A percentile compares a stretch with the other conserved stretches of the same genome.
phyloP scores from a whole-genome alignment of 2,113 vertebrate species.

The Festucalex cinctus region DNA sequence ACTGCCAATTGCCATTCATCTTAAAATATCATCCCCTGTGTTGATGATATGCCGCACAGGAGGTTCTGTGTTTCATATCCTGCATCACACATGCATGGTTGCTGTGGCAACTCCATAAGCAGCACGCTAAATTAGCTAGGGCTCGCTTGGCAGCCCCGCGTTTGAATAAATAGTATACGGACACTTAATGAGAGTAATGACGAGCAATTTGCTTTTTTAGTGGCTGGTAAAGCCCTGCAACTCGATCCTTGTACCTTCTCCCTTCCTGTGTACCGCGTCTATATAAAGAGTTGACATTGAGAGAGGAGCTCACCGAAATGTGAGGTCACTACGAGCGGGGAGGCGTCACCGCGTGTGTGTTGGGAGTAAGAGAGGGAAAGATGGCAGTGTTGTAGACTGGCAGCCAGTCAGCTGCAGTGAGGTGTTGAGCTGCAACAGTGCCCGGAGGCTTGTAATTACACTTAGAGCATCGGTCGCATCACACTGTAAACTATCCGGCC shows the following conservation, averaged over 20 bases:
- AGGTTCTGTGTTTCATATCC: neutral
- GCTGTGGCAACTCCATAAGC: neutral
- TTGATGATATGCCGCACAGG: neutral
- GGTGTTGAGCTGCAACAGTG: constrained; percentile 10
- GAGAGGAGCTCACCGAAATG: constrained; percentile 23
- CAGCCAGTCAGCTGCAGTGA: constrained; percentile 30
- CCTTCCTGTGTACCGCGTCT: constrained; percentile 38
- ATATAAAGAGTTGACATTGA: constrained; percentile 51
- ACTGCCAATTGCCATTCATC: neutral
- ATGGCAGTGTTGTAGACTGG: constrained; percentile 10
- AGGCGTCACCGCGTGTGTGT: constrained; percentile 9
- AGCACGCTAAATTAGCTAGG: constrained; percentile 37
- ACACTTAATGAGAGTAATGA: constrained; percentile 48
- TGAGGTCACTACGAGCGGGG: constrained; percentile 23
- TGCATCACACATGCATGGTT: neutral
- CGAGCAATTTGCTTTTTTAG: constrained; percentile 35
- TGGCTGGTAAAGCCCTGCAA: constrained; percentile 39
- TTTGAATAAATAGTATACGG: constrained; percentile 41
- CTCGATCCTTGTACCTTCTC: constrained; percentile 35
- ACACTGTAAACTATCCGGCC: constrained; percentile 54
- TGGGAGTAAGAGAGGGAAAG: constrained; percentile 5
- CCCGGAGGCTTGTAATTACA: constrained; percentile 45
- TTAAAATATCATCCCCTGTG: neutral
- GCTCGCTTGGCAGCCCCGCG: constrained; percentile 41
- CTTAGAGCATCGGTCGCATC: constrained; percentile 43